Evolutionary conservation across 23 tunicate species (phyloP).

Genomic region (Clavelina lepadiformis): DNA sequence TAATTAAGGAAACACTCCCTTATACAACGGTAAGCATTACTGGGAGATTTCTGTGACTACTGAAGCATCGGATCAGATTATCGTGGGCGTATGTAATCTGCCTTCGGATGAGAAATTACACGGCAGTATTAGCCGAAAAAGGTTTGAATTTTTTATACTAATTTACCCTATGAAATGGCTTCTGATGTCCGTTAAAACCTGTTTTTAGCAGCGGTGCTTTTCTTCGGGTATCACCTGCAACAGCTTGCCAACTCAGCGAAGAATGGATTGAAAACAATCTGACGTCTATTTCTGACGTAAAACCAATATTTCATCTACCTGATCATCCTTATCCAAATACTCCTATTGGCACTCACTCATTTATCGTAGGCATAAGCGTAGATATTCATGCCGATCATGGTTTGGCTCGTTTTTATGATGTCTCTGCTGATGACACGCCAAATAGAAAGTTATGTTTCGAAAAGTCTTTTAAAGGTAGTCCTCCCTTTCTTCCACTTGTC

Average conservation of each 20-base stretch:
- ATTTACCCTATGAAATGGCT: neutral
- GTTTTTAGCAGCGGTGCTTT: slow-evolving; percentile 34
- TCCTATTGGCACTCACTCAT: slow-evolving; percentile 20
- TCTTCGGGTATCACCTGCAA: neutral
- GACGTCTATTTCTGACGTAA: too few relatives aligned
- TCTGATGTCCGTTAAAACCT: neutral
- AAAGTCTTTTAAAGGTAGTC: slow-evolving; percentile 1
- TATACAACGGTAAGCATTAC: slow-evolving; percentile 31
- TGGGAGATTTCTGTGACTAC: slow-evolving; percentile 48
- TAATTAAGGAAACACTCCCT: slow-evolving; percentile 8
- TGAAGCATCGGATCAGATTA: slow-evolving; percentile 8
- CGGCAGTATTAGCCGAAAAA: slow-evolving; percentile 2
- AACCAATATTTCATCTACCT: too few relatives aligned
- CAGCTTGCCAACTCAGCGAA: slow-evolving; percentile 1
- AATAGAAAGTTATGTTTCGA: neutral
- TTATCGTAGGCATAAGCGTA: slow-evolving; percentile 11
- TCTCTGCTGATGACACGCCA: neutral
- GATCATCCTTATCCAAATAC: too few relatives aligned
- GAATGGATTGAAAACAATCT: neutral
- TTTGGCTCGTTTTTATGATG: slow-evolving; percentile 34
- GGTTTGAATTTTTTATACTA: slow-evolving; percentile 4
- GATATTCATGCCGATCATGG: slow-evolving; percentile 17
- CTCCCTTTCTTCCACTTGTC: slow-evolving; percentile 25
- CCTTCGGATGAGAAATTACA: slow-evolving; percentile 17
- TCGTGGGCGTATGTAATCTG: slow-evolving; percentile 21